Evolutionary conservation across 2,113 vertebrate species (phyloP), one percentile per base, ranked within the genome.

Genomic region (Saccopteryx bilineata): DNA sequence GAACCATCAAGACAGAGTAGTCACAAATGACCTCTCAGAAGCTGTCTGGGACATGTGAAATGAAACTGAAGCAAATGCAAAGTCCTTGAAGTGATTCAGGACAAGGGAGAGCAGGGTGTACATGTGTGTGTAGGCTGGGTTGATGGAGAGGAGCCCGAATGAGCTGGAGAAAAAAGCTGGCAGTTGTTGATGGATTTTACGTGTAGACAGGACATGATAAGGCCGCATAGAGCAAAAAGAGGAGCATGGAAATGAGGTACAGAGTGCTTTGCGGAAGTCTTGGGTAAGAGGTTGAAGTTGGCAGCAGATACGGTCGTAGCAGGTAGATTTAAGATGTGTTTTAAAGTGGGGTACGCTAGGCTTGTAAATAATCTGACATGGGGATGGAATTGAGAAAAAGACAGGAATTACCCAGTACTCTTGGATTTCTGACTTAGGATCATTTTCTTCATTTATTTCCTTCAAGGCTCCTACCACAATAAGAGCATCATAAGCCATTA

Each of bases 21-120:
- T 79, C 31, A 91, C 71, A 83, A 89, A 87, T 58, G 65, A 58
- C 63, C 33, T 86, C 56, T 93, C 78, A 54, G 23, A 74, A 31
- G 33, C 54, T 60, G 66, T 17, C 61, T 56, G 33, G 68, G 72
- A 46, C 56, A 72, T 58, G 65, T 39, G 71, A 71, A 68, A n/a
- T 39, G 71, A 91, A 95, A 79, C 63, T 26, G 14, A 69, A 91
- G 31, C 72, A 71, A 80, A 75, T 19, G 7, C 14, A 24, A 81
- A 81, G 19, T 78, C 56, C 33, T 31, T 58, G n/a, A 90, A 39
- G 19, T 66, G 31, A 66, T 7, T 7, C 28, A 90, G 76, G 6
- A 52, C 46, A 78, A 54, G 48, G 58, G 31, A 92, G 58, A 23
- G n/a, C 9, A 2, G 0, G 18, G 33, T 8, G 7, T 10, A 7